These are phyloP conservation scores for Nasonovia ribisnigri DNA, from an alignment of 2,888 invertebrate species.

Conservation along the genomic window DNA sequence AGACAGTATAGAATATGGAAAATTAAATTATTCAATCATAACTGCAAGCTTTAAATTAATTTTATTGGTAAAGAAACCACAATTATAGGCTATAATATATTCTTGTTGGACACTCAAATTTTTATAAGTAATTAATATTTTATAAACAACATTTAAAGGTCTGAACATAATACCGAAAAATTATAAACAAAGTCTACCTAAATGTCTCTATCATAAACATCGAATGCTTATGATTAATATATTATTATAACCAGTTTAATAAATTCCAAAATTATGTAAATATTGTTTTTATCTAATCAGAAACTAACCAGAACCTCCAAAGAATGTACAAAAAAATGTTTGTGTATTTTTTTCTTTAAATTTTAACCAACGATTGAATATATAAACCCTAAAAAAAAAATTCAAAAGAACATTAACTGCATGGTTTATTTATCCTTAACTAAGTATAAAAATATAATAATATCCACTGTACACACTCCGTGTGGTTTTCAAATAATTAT, in stretches of 20 bases:
- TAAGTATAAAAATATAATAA: neutral
- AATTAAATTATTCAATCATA: neutral
- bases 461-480: no score
- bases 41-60: neutral
- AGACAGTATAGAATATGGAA: neutral
- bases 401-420: neutral
- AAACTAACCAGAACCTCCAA: neutral
- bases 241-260: neutral
- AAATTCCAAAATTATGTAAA: neutral
- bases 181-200: neutral
- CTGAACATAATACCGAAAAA: neutral
- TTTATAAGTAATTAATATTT: neutral
- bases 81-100: neutral
- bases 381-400: neutral
- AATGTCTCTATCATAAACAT: neutral
- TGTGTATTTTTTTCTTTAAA: no score
- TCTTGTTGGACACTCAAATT: neutral
- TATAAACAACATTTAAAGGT: no score
- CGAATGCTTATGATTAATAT: neutral
- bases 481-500: neutral
- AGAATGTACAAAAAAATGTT: no score
- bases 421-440: neutral
- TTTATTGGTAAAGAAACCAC: neutral
- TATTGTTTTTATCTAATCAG: neutral
- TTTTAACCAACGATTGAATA: no score